Evolutionary conservation across 2,888 invertebrate species (phyloP).

Genomic region (Melikaiella ostensackeni): DNA sequence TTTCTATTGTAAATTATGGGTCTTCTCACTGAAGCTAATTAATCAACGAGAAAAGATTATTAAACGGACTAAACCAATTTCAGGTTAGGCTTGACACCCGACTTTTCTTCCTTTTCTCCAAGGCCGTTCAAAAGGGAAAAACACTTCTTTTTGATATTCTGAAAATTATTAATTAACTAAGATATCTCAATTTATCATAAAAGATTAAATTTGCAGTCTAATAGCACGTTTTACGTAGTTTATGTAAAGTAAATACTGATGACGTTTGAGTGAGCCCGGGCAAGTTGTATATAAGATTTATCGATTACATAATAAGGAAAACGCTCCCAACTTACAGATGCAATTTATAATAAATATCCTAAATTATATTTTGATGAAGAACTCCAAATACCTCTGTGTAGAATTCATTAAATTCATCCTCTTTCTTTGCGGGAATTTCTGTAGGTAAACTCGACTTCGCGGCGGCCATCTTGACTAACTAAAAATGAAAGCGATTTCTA

Average conservation of each 20-base stretch:
- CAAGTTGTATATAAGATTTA: background rate
- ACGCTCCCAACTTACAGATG: background rate
- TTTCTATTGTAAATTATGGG: background rate
- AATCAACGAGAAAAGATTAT: no score
- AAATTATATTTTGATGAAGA: background rate
- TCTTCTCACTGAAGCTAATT: no score
- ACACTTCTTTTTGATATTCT: background rate
- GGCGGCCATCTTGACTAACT: conserved; percentile 72
- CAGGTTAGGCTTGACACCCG: conserved; percentile 49
- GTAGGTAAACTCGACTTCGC: conserved; percentile 71
- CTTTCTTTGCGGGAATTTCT: conserved; percentile 78
- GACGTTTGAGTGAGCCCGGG: conserved; percentile 53
- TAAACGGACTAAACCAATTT: background rate
- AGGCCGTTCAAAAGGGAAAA: background rate
- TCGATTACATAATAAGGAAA: conserved; percentile 22
- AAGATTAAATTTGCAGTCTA: background rate
- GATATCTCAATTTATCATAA: conserved; percentile 5
- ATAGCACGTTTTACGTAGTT: background rate
- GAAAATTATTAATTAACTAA: background rate
- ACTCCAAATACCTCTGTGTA: conserved; percentile 86
- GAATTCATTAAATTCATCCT: conserved; percentile 88
- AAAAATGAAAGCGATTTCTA: background rate
- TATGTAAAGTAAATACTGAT: conserved; percentile 45
- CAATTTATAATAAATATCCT: background rate
- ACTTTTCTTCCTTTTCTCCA: conserved; percentile 24